Conservation (phyloP, 2,888 invertebrate genomes). For the Heliconius aoede region DNA sequence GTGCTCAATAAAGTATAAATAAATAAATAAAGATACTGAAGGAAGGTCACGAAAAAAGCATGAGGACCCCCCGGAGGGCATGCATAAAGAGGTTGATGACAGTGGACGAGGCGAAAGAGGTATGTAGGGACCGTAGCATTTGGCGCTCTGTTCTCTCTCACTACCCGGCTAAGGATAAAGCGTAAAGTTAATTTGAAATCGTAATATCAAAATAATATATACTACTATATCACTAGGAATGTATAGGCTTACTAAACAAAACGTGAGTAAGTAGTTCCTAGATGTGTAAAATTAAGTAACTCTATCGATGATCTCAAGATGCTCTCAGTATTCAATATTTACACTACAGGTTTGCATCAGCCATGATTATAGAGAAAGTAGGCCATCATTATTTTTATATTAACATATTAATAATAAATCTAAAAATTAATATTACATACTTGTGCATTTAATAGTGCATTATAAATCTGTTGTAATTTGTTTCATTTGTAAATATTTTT, state of each 20-base stretch:
- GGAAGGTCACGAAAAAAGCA: too few relatives aligned
- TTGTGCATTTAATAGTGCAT: conserved; percentile 13
- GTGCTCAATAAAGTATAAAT: too few relatives aligned
- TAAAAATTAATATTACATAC: conserved; percentile 10
- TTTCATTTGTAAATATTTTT: conserved; percentile 6
- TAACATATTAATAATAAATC: conserved; percentile 23
- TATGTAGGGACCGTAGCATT: too few relatives aligned
- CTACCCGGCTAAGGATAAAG: too few relatives aligned
- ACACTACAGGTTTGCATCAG: conserved; percentile 60
- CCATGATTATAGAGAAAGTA: conserved; percentile 53
- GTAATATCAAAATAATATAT: too few relatives aligned
- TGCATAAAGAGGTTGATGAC: too few relatives aligned
- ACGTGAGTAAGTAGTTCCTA: conserved; percentile 41
- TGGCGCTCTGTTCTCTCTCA: too few relatives aligned
- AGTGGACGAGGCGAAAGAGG: too few relatives aligned
- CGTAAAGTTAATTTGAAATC: too few relatives aligned
- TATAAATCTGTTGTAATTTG: background rate
- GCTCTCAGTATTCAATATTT: conserved; percentile 69
- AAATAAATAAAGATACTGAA: too few relatives aligned
- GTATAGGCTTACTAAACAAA: conserved; percentile 6
- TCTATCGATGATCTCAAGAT: conserved; percentile 70
- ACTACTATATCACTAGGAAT: conserved; percentile 13
- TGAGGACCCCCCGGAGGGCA: too few relatives aligned
- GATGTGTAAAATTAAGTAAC: conserved; percentile 41
- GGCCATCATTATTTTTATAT: conserved; percentile 46